These are phyloP conservation scores for Drosophila repletoides DNA, from an alignment of 1,140 invertebrate genomes.

Conservation along the genomic window DNA sequence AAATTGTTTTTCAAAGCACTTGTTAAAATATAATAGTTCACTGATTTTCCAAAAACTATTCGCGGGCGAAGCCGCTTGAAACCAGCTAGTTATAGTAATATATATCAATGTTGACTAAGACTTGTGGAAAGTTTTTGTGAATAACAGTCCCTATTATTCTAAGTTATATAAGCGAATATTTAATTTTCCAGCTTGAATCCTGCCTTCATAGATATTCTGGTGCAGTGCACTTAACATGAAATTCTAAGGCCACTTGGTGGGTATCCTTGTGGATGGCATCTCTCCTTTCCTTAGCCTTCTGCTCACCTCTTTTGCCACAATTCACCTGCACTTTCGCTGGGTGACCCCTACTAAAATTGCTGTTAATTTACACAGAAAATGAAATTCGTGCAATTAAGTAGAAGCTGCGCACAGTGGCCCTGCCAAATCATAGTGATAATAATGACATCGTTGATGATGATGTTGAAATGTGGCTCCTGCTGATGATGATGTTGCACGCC, in stretches of 20 bases:
- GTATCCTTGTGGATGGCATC: slow-evolving; percentile 15
- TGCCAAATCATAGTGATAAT: slow-evolving; percentile 24
- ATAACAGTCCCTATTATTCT: no score
- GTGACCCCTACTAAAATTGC: slow-evolving; percentile 66
- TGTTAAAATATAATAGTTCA: no score
- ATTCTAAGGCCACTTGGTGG: slow-evolving; percentile 19
- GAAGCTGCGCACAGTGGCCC: slow-evolving; percentile 30
- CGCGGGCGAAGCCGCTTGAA: no score
- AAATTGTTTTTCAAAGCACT: no score
- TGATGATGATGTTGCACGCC: slow-evolving; percentile 8
- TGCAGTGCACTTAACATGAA: slow-evolving; percentile 5
- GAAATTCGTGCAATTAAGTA: slow-evolving; percentile 79
- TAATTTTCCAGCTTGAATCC: neutral
- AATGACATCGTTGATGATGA: slow-evolving; percentile 22
- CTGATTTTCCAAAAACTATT: no score
- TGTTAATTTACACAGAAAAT: slow-evolving; percentile 81
- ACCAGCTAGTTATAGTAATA: no score
- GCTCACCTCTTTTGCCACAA: slow-evolving; percentile 7
- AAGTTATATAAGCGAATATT: slow-evolving; percentile 3
- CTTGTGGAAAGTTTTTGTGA: no score
- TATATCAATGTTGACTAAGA: no score
- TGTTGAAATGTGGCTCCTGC: slow-evolving; percentile 13
- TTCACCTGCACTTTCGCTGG: slow-evolving; percentile 44
- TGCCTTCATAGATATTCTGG: no score
- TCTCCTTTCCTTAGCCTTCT: neutral